A percentile compares a stretch with the other conserved stretches of the same genome.
phyloP scores from a whole-genome alignment of 2,888 invertebrate species.

The Helleia helle region DNA sequence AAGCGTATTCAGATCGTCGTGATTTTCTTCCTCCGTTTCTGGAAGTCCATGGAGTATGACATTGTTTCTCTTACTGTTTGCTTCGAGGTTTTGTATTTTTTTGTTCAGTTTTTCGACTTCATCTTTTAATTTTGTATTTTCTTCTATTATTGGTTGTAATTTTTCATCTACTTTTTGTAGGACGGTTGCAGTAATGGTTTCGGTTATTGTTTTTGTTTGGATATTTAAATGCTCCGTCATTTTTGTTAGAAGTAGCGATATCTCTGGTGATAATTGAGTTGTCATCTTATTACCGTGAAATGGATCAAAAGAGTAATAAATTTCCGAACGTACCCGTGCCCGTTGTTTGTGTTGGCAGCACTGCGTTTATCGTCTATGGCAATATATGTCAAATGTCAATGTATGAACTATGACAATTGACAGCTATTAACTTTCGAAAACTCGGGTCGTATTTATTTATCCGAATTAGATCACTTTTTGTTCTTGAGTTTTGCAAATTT shows the following conservation, averaged over 20 bases:
- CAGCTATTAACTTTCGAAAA: too few relatives aligned
- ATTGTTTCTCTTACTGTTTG: constrained; percentile 7
- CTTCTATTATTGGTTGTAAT: constrained; percentile 14
- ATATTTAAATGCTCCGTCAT: constrained; percentile 16
- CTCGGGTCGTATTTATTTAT: too few relatives aligned
- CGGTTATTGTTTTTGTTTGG: constrained; percentile 16
- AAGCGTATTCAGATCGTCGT: not conserved
- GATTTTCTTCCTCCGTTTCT: constrained; percentile 5
- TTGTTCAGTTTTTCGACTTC: constrained; percentile 11
- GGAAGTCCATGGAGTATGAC: constrained; percentile 9
- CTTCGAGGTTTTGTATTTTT: constrained; percentile 9
- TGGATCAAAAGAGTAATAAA: too few relatives aligned
- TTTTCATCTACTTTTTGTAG: constrained; percentile 17
- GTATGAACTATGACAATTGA: too few relatives aligned
- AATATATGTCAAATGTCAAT: too few relatives aligned
- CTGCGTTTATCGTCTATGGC: too few relatives aligned
- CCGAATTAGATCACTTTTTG: too few relatives aligned
- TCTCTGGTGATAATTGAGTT: constrained; percentile 12
- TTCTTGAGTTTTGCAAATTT: too few relatives aligned
- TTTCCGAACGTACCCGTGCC: too few relatives aligned
- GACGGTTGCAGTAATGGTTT: constrained; percentile 15
- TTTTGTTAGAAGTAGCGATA: constrained; percentile 16
- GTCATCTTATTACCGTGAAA: too few relatives aligned
- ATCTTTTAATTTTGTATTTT: too few relatives aligned
- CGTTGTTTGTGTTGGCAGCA: not conserved